Conservation (phyloP, 35 echinoderm and acorn worm species). For the Holothuria glaberrima region DNA sequence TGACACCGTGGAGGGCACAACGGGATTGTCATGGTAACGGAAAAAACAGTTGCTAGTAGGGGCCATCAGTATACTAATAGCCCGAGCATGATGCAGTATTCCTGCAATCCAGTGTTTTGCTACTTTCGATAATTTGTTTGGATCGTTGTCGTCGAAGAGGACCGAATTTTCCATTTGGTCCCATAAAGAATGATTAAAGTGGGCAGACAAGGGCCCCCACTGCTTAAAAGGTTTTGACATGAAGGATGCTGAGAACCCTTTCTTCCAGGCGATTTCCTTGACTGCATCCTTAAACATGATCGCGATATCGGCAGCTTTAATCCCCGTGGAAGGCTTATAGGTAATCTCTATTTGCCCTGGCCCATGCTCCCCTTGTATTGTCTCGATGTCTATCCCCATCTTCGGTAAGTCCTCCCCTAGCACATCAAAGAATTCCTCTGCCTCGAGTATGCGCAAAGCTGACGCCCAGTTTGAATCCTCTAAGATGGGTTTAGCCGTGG, state of each 20-base stretch:
- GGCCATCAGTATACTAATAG: constrained; percentile 52
- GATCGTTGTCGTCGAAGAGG: constrained; percentile 61
- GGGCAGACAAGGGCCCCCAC: constrained; percentile 13
- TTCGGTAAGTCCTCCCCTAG: constrained; percentile 29
- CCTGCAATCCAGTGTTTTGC: constrained; percentile 75
- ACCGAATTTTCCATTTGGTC: constrained; percentile 64
- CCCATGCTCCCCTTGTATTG: constrained; percentile 57
- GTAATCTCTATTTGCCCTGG: constrained; percentile 80
- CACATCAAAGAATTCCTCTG: constrained; percentile 46
- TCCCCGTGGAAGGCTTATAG: constrained; percentile 73
- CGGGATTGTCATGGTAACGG: constrained; percentile 36
- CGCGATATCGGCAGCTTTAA: constrained; percentile 75
- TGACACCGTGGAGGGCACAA: constrained; percentile 47
- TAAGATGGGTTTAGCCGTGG: constrained; percentile 45
- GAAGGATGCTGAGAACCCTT: constrained; percentile 67
- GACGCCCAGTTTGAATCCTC: constrained; percentile 42
- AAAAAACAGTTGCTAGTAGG: constrained; percentile 71
- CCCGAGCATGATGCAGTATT: constrained; percentile 59
- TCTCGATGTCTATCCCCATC: constrained; percentile 74
- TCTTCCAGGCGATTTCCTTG: constrained; percentile 76
- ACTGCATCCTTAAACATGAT: constrained; percentile 71
- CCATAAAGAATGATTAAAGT: constrained; percentile 81
- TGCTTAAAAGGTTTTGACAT: constrained; percentile 72
- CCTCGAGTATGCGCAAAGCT: constrained; percentile 31
- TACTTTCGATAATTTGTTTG: constrained; percentile 56